Conservation (phyloP, 2,797 vertebrate species). For the Hafferia zeledoni region DNA sequence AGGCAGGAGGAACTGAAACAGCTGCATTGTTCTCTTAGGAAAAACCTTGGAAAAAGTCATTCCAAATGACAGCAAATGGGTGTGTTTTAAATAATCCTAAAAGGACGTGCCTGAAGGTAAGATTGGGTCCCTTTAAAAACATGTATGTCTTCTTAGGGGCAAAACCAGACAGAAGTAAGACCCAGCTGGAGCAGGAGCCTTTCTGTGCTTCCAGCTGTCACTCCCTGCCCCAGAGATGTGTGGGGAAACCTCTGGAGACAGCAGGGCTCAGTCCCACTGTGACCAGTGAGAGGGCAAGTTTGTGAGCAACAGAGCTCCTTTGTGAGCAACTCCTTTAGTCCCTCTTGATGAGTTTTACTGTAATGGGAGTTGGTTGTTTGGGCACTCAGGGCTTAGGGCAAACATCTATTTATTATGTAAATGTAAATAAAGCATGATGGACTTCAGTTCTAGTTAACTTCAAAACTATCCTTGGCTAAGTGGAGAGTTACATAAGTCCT, state of each 20-base stretch:
- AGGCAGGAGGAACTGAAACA: not conserved
- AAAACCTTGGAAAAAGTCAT: not conserved
- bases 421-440: conserved; percentile 45
- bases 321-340: not conserved
- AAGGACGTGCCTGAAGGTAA: not conserved
- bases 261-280: not conserved
- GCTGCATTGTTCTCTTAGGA: not conserved
- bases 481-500: not conserved
- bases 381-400: not conserved
- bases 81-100: not conserved
- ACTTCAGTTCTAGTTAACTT: conserved; percentile 11
- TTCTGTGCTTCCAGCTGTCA: not conserved
- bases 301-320: conserved; percentile 3
- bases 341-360: conserved; percentile 16
- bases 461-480: conserved; percentile 23
- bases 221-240: not conserved
- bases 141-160: not conserved
- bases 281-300: not conserved
- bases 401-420: conserved; percentile 50
- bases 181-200: not conserved
- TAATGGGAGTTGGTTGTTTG: conserved; percentile 1
- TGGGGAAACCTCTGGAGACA: not conserved
- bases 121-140: not conserved
- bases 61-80: not conserved
- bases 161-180: not conserved